Evolutionary conservation across 2,888 invertebrate species (phyloP).

Genomic region (Plusia festucae): DNA sequence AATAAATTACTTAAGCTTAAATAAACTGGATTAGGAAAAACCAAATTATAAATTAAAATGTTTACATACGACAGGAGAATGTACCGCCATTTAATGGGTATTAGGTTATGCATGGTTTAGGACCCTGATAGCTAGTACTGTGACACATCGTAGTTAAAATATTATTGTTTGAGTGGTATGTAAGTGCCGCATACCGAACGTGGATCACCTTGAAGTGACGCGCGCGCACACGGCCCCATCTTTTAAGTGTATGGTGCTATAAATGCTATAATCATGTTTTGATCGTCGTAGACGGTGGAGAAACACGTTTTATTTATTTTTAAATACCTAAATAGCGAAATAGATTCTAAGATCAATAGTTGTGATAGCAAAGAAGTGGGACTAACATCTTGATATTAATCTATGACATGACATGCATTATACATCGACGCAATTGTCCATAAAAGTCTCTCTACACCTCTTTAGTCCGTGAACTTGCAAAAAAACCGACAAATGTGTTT

Average conservation of each 20-base stretch:
- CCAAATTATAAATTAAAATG: not conserved
- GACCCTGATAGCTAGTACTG: not conserved
- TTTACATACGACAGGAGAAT: not conserved
- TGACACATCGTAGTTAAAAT: constrained; percentile 23
- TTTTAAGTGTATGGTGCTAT: not conserved
- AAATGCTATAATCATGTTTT: not conserved
- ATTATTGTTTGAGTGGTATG: constrained; percentile 32
- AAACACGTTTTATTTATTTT: not conserved
- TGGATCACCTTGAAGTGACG: constrained; percentile 48
- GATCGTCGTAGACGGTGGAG: not conserved
- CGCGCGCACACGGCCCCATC: constrained; percentile 16
- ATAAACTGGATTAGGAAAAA: no score
- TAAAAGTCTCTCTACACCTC: not conserved
- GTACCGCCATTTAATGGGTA: not conserved
- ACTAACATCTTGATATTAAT: not conserved
- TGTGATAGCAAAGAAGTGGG: not conserved
- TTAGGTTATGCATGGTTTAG: not conserved
- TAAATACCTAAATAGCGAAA: not conserved
- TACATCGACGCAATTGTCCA: no score
- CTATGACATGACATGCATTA: not conserved
- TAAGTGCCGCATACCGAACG: constrained; percentile 38
- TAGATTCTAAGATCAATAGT: not conserved
- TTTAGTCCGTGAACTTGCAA: no score
- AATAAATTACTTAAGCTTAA: no score
- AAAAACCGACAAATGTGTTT: no score